A percentile compares a stretch with the other conserved stretches of the same genome.
These are phyloP conservation scores for Hedychridium roseum DNA, from an alignment of 2,888 invertebrate genomes.

Conservation along the genomic window DNA sequence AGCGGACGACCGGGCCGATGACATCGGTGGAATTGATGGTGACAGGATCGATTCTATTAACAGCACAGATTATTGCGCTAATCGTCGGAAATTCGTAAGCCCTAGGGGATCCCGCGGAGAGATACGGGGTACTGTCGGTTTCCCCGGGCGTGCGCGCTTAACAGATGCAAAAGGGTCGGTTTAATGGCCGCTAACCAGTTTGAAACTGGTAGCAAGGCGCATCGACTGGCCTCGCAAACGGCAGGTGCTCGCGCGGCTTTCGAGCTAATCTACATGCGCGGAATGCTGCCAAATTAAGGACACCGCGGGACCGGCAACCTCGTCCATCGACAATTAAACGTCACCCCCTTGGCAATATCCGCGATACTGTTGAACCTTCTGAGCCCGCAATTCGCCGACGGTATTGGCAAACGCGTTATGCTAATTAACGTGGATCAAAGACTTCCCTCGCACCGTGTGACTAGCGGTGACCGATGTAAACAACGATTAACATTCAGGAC, in stretches of 20 bases:
- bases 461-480: no score
- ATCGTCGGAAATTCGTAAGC: conserved; percentile 30
- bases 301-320: no score
- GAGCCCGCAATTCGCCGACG: no score
- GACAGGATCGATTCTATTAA: conserved; percentile 16
- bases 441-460: no score
- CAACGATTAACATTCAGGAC: no score
- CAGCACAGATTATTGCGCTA: conserved; percentile 17
- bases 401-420: no score
- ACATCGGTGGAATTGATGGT: conserved; percentile 4
- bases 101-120: no score
- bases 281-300: conserved; percentile 52
- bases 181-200: conserved; percentile 35
- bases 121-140: no score
- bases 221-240: conserved; percentile 19
- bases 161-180: conserved; percentile 23
- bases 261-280: conserved; percentile 46
- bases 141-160: conserved; percentile 15
- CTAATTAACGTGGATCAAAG: no score
- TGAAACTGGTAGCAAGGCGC: conserved; percentile 1
- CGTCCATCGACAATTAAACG: conserved; percentile 22
- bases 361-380: no score
- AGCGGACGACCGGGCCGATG: conserved; percentile 3
- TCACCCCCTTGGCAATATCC: no score
- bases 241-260: conserved; percentile 40